Evolutionary conservation across 2,113 vertebrate genomes (phyloP).

Genomic region (Dendrocopos noguchii): DNA sequence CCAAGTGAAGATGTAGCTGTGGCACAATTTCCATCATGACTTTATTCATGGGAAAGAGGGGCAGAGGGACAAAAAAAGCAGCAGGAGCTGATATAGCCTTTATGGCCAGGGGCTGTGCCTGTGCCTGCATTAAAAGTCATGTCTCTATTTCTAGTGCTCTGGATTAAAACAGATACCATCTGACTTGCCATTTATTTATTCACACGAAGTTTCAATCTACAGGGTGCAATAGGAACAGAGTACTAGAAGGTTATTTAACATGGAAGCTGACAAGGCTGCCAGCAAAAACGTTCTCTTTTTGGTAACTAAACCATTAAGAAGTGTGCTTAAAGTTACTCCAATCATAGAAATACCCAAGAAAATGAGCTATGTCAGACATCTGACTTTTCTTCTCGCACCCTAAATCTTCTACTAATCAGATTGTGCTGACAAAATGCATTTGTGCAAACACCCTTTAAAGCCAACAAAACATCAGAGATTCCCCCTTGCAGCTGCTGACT

Average conservation of each 20-base stretch:
- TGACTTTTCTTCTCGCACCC: not conserved
- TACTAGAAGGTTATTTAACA: not conserved
- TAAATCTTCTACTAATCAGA: not conserved
- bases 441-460: not conserved
- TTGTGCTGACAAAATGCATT: not conserved
- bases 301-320: not conserved
- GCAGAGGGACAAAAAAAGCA: not conserved
- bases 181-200: constrained; percentile 56
- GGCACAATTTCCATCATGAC: constrained; percentile 38
- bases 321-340: not conserved
- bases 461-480: not conserved
- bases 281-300: not conserved
- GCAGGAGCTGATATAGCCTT: constrained; percentile 17
- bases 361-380: not conserved
- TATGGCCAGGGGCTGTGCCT: not conserved
- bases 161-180: constrained; percentile 46
- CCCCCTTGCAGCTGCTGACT: not conserved
- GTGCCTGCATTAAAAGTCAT: constrained; percentile 32
- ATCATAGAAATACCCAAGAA: not conserved
- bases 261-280: not conserved
- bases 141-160: constrained; percentile 29
- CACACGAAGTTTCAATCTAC: not conserved
- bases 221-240: not conserved
- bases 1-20: not conserved
- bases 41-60: constrained; percentile 13